Base-by-base conservation (phyloP, 2,888 invertebrate species). In the Poecilobothrus nobilitatus region DNA sequence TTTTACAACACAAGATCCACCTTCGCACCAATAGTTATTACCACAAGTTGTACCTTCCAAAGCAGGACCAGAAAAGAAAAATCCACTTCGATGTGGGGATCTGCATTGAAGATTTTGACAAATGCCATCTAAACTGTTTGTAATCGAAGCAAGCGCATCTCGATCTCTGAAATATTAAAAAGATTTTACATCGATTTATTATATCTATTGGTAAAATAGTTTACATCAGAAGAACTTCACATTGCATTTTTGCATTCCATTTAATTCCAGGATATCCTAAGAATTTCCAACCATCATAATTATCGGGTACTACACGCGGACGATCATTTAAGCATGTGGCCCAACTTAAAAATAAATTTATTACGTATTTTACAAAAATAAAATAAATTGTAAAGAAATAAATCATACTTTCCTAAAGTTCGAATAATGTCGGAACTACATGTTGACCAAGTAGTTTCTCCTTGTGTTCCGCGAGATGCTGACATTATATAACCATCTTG, bases 401-500 rank as follows among this genome's bases (percentile, higher is more conserved):
- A 53, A 63, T 76, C 79, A 76, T 81, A 89, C 89, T 85, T 83
- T 18, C 53, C 41, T 8, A 72, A 68, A 20, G 67, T 66, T 63
- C 68, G 34, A n/a, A 70, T 70, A 18, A 90, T 84, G 63, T 86
- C 82, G 0, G 90, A 89, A 76, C 91, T 91, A 79, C 91, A 91
- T 2, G 83, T 79, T 0, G 91, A 91, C 92, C 92, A 92, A 20
- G 87, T 84, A 1, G 91, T 90, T 80, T 92, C 91, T 9, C 91
- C 91, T 74, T 86, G 86, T 44, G 88, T 88, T 65, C 92, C 91
- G 72, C 91, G 84, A 4, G 91, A 91, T 1, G 91, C 90, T 0
- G 91, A 91, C 91, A 92, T 92, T 73, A 92, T 89, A 81, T 84
- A 91, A 1, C 91, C 91, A 77, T 91, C 90, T 76, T 88, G 88